A percentile compares a stretch with the other conserved stretches of the same genome.
phyloP scores from a whole-genome alignment of 2,888 invertebrate genomes.

The Cerastis rubricosa region DNA sequence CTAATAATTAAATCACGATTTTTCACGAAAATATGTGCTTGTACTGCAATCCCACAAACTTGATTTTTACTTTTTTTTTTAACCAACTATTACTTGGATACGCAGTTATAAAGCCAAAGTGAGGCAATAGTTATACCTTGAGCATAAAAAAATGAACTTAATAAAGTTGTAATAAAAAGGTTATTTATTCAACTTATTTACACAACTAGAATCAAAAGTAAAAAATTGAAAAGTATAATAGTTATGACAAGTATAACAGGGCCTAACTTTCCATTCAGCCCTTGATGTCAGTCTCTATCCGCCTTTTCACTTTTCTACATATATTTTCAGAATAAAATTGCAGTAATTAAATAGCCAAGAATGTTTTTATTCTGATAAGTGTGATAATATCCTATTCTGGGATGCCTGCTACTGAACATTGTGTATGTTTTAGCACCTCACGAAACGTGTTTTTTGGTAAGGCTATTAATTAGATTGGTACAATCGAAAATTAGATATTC shows the following conservation, averaged over 20 bases:
- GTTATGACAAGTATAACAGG: background rate
- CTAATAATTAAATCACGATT: constrained; percentile 56
- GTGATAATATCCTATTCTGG: background rate
- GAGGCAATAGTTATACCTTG: background rate
- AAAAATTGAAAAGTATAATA: background rate
- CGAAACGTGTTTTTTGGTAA: background rate
- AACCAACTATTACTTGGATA: background rate
- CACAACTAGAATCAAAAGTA: background rate
- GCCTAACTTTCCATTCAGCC: background rate
- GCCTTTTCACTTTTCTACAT: background rate
- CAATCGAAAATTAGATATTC: background rate
- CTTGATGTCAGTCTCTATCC: background rate
- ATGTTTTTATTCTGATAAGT: background rate
- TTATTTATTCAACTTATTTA: background rate
- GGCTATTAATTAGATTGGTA: background rate
- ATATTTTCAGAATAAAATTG: background rate
- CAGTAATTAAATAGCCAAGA: background rate
- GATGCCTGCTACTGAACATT: background rate
- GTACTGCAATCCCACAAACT: constrained; percentile 58
- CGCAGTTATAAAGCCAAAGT: background rate
- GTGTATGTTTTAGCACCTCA: background rate
- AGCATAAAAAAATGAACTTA: background rate
- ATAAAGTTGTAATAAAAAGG: too few relatives aligned
- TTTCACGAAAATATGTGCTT: constrained; percentile 57
- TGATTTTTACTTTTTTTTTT: constrained; percentile 60